Conservation (phyloP, 2,888 invertebrate genomes). For the Spicauda simplicius region DNA sequence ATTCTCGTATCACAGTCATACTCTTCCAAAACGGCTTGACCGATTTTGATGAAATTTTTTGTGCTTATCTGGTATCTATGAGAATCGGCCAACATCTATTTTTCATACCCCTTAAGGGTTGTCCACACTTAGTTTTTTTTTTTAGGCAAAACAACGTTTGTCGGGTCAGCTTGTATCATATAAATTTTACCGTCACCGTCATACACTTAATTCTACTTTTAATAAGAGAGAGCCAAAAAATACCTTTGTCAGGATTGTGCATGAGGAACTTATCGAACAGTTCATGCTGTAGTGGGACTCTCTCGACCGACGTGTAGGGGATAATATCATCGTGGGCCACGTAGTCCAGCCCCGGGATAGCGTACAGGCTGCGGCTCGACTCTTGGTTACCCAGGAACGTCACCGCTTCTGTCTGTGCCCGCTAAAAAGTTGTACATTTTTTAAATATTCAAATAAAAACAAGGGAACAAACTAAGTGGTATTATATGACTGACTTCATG, state of each 20-base stretch:
- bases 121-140: no score
- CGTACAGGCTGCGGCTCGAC: conserved; percentile 96
- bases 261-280: conserved; percentile 97
- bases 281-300: conserved; percentile 96
- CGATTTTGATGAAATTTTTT: no score
- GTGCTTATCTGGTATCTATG: no score
- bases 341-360: conserved; percentile 98
- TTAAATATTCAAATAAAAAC: background rate
- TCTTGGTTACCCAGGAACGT: conserved; percentile 98
- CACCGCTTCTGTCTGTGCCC: conserved; percentile 99
- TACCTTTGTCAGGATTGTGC: conserved; percentile 91
- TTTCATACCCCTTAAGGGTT: no score
- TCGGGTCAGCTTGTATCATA: no score
- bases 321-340: conserved; percentile 99
- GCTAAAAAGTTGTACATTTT: conserved; percentile 80
- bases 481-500: background rate
- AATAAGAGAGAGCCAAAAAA: background rate
- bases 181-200: no score
- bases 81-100: no score
- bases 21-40: no score
- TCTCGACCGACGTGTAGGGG: conserved; percentile 95
- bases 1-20: no score
- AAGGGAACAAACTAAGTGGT: background rate
- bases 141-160: no score
- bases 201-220: no score